A percentile compares a stretch with the other conserved stretches of the same genome.
Conservation (phyloP, 2,888 invertebrate species). For the Plagodis dolabraria region DNA sequence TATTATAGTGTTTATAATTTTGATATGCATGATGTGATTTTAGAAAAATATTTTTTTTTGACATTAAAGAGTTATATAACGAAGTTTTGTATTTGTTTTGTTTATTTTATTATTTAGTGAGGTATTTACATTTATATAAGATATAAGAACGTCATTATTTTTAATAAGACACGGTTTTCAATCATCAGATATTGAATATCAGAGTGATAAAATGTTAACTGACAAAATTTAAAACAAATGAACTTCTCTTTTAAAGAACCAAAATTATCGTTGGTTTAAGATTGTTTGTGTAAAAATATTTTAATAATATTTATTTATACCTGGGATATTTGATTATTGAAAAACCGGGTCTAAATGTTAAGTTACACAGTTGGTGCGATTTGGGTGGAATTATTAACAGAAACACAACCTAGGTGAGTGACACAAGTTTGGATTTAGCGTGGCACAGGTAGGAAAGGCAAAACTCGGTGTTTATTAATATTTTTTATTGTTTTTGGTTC, state of each 20-base stretch:
- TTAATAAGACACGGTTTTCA: too few species aligned
- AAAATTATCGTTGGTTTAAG: too few species aligned
- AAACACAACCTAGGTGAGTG: constrained; percentile 73
- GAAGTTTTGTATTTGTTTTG: constrained; percentile 8
- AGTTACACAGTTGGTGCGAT: constrained; percentile 32
- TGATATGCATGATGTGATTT: constrained; percentile 17
- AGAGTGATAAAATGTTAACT: too few species aligned
- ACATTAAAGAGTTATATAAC: constrained; percentile 13
- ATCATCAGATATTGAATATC: too few species aligned
- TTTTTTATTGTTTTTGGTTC: constrained; percentile 28
- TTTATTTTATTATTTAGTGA: constrained; percentile 6
- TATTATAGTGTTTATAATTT: constrained; percentile 9
- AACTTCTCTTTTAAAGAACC: too few species aligned
- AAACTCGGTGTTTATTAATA: constrained; percentile 33
- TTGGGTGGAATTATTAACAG: constrained; percentile 33
- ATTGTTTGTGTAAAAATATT: too few species aligned
- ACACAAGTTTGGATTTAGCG: constrained; percentile 82
- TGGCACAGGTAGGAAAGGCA: constrained; percentile 84
- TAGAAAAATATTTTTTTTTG: constrained; percentile 7
- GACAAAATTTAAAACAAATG: too few species aligned
- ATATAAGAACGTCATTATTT: too few species aligned
- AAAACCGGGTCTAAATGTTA: too few species aligned
- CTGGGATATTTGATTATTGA: too few species aligned
- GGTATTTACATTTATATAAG: too few species aligned
- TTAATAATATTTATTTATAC: too few species aligned